These are phyloP conservation scores for Nipponacmea schrenckii DNA, from an alignment of 2,888 invertebrate species.

Conservation along the genomic window DNA sequence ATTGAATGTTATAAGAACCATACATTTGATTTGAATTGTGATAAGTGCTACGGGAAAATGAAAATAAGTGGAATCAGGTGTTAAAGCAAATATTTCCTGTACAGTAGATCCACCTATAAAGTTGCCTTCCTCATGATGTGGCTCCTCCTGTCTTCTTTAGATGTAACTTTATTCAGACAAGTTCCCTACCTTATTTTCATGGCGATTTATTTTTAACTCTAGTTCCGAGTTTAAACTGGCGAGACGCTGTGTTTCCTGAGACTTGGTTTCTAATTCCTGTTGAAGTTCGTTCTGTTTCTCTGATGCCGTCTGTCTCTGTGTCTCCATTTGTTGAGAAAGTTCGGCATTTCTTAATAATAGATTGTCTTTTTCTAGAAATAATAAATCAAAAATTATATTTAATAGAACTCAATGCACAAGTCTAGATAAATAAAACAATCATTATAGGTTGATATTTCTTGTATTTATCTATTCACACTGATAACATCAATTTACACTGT, in stretches of 20 bases:
- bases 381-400: no score
- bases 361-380: slow-evolving; percentile 56
- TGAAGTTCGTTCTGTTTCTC: slow-evolving; percentile 33
- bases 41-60: no score
- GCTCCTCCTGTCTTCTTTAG: not conserved
- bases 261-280: slow-evolving; percentile 37
- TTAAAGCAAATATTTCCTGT: no score
- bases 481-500: no score
- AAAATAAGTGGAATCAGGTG: slow-evolving; percentile 5
- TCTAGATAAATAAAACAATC: no score
- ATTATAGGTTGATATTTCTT: no score
- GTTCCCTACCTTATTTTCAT: slow-evolving; percentile 11
- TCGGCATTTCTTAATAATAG: slow-evolving; percentile 64
- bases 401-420: no score
- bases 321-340: slow-evolving; percentile 59
- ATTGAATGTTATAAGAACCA: no score
- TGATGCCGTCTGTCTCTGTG: slow-evolving; percentile 78
- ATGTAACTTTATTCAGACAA: not conserved
- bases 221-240: slow-evolving; percentile 34
- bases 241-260: slow-evolving; percentile 33
- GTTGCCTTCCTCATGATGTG: no score
- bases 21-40: no score
- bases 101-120: no score
- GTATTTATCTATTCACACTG: no score
- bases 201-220: slow-evolving; percentile 28